phyloP scores from a whole-genome alignment of 2,888 invertebrate genomes.

The Hartigia nigra region DNA sequence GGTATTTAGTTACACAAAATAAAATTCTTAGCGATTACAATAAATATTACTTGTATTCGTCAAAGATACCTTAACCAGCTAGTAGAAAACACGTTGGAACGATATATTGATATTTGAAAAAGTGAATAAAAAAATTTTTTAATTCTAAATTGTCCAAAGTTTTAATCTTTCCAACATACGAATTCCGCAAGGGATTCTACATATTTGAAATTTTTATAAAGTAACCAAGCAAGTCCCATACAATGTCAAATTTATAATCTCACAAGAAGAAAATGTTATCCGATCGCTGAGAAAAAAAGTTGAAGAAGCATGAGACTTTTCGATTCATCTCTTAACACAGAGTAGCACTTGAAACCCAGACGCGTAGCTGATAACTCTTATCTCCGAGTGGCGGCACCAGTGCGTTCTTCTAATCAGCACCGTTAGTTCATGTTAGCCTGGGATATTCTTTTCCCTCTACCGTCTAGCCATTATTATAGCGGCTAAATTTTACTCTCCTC shows the following conservation, averaged over 20 bases:
- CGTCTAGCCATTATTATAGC: neutral
- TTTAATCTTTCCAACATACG: neutral
- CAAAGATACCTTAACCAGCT: no score
- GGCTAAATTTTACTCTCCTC: neutral
- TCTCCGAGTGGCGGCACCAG: neutral
- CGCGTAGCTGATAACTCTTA: neutral
- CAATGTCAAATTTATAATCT: neutral
- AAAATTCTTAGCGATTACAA: neutral
- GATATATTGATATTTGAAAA: neutral
- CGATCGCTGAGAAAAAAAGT: neutral
- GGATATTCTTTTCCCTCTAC: neutral
- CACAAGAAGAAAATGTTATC: neutral
- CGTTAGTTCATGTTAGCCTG: neutral
- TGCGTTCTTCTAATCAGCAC: neutral
- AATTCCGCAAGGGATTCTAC: neutral
- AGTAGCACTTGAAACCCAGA: constrained; percentile 6
- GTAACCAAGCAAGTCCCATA: neutral
- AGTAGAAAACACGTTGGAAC: neutral
- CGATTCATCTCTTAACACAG: constrained; percentile 3
- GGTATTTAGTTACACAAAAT: neutral
- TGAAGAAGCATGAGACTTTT: neutral
- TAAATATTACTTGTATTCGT: neutral
- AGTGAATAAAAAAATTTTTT: neutral
- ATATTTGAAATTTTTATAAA: neutral
- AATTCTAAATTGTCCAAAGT: neutral